These are phyloP conservation scores for Stomatorhinus ivindoensis DNA, from an alignment of 2,113 vertebrate genomes.

Conservation along the genomic window DNA sequence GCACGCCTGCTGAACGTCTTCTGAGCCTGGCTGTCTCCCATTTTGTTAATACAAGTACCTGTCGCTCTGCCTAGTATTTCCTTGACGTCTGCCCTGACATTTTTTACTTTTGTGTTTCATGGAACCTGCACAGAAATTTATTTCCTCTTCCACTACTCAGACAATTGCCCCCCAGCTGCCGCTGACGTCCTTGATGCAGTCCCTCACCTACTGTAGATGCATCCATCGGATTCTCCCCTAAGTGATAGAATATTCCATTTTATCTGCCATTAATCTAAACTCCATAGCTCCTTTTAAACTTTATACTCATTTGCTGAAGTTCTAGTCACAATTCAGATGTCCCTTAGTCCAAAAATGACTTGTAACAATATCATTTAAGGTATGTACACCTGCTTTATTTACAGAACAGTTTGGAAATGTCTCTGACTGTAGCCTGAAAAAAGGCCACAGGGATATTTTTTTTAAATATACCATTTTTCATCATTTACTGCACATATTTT, in stretches of 20 bases:
- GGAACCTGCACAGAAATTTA: background rate
- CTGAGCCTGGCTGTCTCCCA: background rate
- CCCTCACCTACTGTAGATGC: background rate
- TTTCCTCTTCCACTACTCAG: background rate
- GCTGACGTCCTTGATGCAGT: background rate
- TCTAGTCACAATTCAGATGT: background rate
- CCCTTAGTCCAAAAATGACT: background rate
- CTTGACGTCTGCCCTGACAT: background rate
- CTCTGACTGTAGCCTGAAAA: background rate
- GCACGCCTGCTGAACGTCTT: background rate
- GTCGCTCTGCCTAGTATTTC: background rate
- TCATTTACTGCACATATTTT: background rate
- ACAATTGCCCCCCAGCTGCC: background rate
- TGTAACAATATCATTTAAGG: background rate
- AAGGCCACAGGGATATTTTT: background rate
- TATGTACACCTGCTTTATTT: background rate
- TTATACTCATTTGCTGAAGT: background rate
- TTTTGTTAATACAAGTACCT: background rate
- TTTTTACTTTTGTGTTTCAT: background rate
- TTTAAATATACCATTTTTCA: background rate
- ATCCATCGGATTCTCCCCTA: background rate
- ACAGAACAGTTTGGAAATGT: background rate
- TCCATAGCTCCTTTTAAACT: background rate
- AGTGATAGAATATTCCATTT: constrained; percentile 4
- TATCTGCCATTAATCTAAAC: constrained; percentile 4